phyloP scores from a whole-genome alignment of 2,797 vertebrate genomes.

The Nothura maculosa region DNA sequence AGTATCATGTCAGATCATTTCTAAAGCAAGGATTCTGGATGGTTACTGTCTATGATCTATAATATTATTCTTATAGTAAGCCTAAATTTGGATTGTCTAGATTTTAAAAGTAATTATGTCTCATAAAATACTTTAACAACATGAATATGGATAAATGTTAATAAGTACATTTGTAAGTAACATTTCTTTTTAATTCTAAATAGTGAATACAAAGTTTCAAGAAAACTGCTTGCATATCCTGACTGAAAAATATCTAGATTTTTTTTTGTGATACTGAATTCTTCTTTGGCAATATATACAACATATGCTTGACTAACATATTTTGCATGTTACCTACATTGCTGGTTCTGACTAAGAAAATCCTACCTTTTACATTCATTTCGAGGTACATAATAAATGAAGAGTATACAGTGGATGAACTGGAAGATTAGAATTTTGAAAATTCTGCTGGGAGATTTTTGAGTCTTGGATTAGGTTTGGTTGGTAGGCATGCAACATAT shows the following conservation, averaged over 20 bases:
- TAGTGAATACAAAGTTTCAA: neutral
- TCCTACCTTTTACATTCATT: neutral
- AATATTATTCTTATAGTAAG: neutral
- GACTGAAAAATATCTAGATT: neutral
- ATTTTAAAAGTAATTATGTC: neutral
- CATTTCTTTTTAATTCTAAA: neutral
- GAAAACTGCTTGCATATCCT: neutral
- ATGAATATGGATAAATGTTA: neutral
- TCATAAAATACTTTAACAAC: neutral
- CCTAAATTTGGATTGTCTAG: neutral
- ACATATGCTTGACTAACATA: neutral
- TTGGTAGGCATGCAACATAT: neutral
- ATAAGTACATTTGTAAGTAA: neutral
- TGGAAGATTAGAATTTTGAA: neutral
- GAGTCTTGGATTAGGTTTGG: neutral
- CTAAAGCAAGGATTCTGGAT: neutral
- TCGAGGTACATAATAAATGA: neutral
- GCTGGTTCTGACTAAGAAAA: neutral
- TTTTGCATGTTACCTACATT: neutral
- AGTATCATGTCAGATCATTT: neutral
- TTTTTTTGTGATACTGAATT: neutral
- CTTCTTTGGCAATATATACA: neutral
- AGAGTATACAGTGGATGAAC: neutral
- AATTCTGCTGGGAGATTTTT: neutral
- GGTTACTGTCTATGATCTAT: neutral